Base-by-base conservation (phyloP, 2,888 invertebrate genomes). In the Blastobasis lacticolella region DNA sequence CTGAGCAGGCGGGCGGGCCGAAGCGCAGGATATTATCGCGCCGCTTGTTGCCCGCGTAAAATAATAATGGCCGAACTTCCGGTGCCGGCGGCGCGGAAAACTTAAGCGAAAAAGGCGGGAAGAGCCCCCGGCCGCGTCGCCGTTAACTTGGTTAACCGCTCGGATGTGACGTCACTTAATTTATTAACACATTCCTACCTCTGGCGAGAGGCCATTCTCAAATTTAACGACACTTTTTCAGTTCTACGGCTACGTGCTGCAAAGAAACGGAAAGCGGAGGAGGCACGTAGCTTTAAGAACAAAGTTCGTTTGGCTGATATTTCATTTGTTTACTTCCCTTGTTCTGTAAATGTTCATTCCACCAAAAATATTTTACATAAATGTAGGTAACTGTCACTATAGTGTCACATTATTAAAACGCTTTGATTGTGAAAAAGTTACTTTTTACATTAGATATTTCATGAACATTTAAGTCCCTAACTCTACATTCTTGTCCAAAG, bases 31-130 rank as follows among this genome's bases (percentile, higher is more conserved):
- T 88, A 89, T 89, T 89, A 89, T 89, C 89, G 88, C 88, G 75
- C 88, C 85, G 88, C 88, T 89, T 89, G 89, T 88, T 85, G 82
- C 80, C 85, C 86, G 88, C 88, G 87, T 89, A 87, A 89, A 89
- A 89, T 88, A 88, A 88, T 89, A 89, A 89, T 88, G 88, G 85
- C 74, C 78, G 80, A 89, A 89, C 86, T 89, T 89, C 90, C 85
- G 89, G 88, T 85, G 89, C 89, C 89, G 85, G 75, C 76, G 82
- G 83, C 85, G 84, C 69, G 81, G 85, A 81, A 86, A 87, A 86
- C 80, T 85, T 84, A 72, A 72, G 76, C 80, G 82, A 85, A 85
- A 85, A 85, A 83, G 76, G 78, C 85, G 72, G 84, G 83, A 85
- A 85, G 81, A 85, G 88, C 87, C 86, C 76, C 75, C 69, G 78